A percentile compares a stretch with the other conserved stretches of the same genome.
phyloP scores from a whole-genome alignment of 2,797 vertebrate genomes.

The Gephyroberyx darwinii region DNA sequence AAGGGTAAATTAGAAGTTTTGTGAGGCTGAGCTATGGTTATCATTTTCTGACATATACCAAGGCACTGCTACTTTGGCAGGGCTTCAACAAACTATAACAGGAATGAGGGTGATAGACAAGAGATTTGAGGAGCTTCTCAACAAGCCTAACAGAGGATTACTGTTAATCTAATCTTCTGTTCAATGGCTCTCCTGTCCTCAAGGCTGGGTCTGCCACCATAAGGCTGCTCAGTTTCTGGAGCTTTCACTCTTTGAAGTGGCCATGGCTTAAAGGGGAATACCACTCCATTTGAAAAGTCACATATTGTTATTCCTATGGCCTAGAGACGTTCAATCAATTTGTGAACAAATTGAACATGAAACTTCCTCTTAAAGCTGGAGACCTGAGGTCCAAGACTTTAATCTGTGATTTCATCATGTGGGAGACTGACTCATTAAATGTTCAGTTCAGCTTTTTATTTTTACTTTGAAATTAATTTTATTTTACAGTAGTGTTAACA shows the following conservation, averaged over 20 bases:
- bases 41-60: neutral
- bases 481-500: neutral
- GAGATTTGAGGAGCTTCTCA: conserved; percentile 65
- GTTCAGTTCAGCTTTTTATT: neutral
- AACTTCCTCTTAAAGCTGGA: conserved; percentile 2
- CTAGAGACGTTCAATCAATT: conserved; percentile 18
- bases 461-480: neutral
- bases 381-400: neutral
- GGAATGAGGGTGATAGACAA: conserved; percentile 45
- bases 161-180: conserved; percentile 76
- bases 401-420: neutral
- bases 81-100: conserved; percentile 36
- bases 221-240: conserved; percentile 58
- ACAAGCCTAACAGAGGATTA: conserved; percentile 70
- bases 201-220: conserved; percentile 63
- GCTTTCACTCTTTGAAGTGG: conserved; percentile 55
- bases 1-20: neutral
- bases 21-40: neutral
- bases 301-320: conserved; percentile 5
- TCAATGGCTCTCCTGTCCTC: conserved; percentile 72
- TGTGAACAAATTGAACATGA: conserved; percentile 1
- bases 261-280: conserved; percentile 42
- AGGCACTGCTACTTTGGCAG: conserved; percentile 26
- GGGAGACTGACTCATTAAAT: neutral
- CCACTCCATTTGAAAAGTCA: conserved; percentile 3